phyloP scores from a whole-genome alignment of 2,888 invertebrate species.

The Catotricha subobsoleta region DNA sequence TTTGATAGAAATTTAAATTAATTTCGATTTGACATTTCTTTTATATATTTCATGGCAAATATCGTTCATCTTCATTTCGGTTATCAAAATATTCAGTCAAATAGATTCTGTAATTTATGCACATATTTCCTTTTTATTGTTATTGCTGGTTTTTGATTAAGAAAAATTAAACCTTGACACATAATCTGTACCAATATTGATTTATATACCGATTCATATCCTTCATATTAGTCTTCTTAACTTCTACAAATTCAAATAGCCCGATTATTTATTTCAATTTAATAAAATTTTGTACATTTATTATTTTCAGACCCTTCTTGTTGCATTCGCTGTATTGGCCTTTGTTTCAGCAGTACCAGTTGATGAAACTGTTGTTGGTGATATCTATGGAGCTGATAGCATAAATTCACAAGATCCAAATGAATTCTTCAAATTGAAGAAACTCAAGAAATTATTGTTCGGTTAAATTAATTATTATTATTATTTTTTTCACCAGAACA shows the following conservation, averaged over 20 bases:
- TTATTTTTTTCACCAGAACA: too few relatives aligned
- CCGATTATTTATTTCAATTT: neutral
- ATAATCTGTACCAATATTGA: neutral
- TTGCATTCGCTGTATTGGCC: constrained; percentile 20
- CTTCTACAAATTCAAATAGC: neutral
- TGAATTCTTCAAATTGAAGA: constrained; percentile 24
- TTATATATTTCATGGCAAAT: too few relatives aligned
- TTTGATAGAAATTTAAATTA: too few relatives aligned
- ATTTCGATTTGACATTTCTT: too few relatives aligned
- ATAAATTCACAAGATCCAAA: constrained; percentile 23
- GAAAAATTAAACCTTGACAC: neutral
- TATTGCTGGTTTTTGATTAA: neutral
- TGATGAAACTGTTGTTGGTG: constrained; percentile 21
- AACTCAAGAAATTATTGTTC: constrained; percentile 25
- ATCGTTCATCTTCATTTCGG: too few relatives aligned
- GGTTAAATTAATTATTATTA: constrained; percentile 20
- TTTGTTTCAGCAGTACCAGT: constrained; percentile 22
- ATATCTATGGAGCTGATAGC: constrained; percentile 15
- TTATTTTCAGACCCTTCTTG: constrained; percentile 19
- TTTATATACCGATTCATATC: neutral
- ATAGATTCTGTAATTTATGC: too few relatives aligned
- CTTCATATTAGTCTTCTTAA: neutral
- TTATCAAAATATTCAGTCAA: too few relatives aligned
- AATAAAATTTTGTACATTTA: constrained; percentile 1
- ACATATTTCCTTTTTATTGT: neutral